Evolutionary conservation across 2,888 invertebrate genomes (phyloP).

Genomic region (Lycia hirtaria): DNA sequence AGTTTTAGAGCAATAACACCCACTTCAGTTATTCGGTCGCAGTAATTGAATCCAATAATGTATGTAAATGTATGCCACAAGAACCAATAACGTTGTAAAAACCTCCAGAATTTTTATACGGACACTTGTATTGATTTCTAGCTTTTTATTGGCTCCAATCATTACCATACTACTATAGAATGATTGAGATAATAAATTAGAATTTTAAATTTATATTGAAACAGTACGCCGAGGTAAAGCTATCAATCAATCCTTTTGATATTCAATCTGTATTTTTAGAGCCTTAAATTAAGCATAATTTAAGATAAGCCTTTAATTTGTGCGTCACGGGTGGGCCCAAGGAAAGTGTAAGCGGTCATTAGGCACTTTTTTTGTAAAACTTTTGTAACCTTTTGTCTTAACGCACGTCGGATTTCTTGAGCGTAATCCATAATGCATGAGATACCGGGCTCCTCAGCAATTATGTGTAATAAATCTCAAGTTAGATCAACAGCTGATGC

Average conservation of each 20-base stretch:
- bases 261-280: slow-evolving; percentile 80
- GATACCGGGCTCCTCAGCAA: slow-evolving; percentile 72
- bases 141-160: slow-evolving; percentile 43
- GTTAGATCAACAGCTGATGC: slow-evolving; percentile 75
- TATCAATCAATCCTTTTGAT: slow-evolving; percentile 79
- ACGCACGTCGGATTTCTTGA: slow-evolving; percentile 71
- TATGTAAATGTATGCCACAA: slow-evolving; percentile 36
- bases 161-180: slow-evolving; percentile 46
- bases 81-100: slow-evolving; percentile 37
- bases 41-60: slow-evolving; percentile 36
- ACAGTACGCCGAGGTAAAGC: slow-evolving; percentile 61
- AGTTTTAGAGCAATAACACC: slow-evolving; percentile 32
- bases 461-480: slow-evolving; percentile 82
- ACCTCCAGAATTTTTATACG: slow-evolving; percentile 27
- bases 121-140: slow-evolving; percentile 41
- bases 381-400: slow-evolving; percentile 78
- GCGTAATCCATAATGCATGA: slow-evolving; percentile 81
- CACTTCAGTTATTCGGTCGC: slow-evolving; percentile 34
- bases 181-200: slow-evolving; percentile 60
- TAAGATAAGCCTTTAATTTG: slow-evolving; percentile 83
- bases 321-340: slow-evolving; percentile 79
- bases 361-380: slow-evolving; percentile 71
- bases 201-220: slow-evolving; percentile 58
- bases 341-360: slow-evolving; percentile 79
- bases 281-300: slow-evolving; percentile 84